Evolutionary conservation across 2,113 vertebrate genomes (phyloP).

Genomic region (Chlorodrepanis virens): DNA sequence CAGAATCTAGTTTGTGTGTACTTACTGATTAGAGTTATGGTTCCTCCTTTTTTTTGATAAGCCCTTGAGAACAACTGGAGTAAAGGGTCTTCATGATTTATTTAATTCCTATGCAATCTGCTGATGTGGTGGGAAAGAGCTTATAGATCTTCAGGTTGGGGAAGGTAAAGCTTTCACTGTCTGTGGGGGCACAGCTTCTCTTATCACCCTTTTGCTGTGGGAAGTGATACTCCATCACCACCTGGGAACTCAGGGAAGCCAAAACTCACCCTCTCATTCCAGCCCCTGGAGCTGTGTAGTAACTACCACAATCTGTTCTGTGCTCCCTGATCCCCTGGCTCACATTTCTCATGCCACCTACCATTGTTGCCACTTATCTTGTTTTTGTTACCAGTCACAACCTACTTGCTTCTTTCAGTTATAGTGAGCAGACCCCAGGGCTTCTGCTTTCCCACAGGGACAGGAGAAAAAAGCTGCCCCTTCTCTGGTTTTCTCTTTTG

Average conservation of each 20-base stretch:
- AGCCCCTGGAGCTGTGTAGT: background rate
- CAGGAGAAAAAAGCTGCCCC: background rate
- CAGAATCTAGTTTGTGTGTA: accelerated
- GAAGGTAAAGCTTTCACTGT: background rate
- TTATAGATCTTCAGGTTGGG: background rate
- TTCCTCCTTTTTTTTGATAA: background rate
- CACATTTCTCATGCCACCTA: background rate
- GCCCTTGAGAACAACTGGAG: background rate
- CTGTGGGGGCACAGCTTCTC: background rate
- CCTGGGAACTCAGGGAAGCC: background rate
- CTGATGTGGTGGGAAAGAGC: background rate
- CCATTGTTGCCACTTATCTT: background rate
- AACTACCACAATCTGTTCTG: accelerated
- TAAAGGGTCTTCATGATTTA: background rate
- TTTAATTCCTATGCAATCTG: background rate
- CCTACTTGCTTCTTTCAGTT: background rate
- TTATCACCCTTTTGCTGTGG: background rate
- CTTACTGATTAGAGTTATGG: background rate
- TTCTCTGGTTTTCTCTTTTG: background rate
- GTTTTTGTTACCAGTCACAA: background rate
- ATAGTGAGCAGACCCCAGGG: background rate
- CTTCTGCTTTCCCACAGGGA: background rate
- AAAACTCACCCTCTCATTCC: background rate
- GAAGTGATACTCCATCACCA: background rate
- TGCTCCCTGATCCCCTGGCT: accelerated